A percentile compares a stretch with the other conserved stretches of the same genome.
Evolutionary conservation across 2,113 vertebrate species (phyloP).

Genomic region (Rhadina sibilatrix): DNA sequence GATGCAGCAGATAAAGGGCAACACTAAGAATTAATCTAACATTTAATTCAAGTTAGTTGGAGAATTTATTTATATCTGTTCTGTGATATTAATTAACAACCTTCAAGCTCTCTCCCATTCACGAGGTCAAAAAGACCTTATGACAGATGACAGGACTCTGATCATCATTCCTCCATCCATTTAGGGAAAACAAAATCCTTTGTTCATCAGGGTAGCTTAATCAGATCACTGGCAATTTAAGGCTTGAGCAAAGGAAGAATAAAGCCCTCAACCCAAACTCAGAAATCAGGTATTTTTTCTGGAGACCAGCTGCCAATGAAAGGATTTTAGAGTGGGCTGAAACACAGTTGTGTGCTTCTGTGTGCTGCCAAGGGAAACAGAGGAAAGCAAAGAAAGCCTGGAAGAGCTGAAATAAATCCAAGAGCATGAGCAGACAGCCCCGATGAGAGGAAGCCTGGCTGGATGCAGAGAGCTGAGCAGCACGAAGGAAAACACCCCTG

Average conservation of each 20-base stretch:
- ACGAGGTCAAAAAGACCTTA: background rate
- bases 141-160: background rate
- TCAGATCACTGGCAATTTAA: background rate
- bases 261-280: background rate
- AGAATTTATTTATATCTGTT: background rate
- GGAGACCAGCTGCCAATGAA: background rate
- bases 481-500: accelerated
- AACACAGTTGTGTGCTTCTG: background rate
- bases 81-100: background rate
- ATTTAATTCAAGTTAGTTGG: background rate
- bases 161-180: background rate
- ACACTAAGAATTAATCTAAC: background rate
- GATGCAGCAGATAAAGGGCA: background rate
- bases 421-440: background rate
- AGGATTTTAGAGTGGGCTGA: background rate
- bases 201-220: background rate
- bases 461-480: background rate
- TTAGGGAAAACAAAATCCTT: background rate
- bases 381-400: background rate
- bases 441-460: accelerated
- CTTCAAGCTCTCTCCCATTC: background rate
- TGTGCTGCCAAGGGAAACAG: background rate
- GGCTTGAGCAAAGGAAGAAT: background rate
- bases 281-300: background rate
- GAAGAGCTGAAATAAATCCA: background rate